Evolutionary conservation across 2,888 invertebrate genomes (phyloP).

Genomic region (Drosophila multiciliata): DNA sequence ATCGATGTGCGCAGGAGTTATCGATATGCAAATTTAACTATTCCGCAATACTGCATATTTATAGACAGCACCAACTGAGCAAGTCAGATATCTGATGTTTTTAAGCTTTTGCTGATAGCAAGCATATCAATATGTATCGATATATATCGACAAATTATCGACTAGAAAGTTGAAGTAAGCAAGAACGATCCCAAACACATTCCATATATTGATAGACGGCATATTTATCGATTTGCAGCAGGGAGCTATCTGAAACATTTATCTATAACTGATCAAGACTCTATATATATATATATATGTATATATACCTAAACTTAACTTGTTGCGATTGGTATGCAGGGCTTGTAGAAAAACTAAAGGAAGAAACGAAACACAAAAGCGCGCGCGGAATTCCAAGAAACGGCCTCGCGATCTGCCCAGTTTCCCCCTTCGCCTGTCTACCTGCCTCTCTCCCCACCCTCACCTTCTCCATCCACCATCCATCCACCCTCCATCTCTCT

Average conservation of each 20-base stretch:
- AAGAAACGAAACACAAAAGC: conserved; percentile 67
- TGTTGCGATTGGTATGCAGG: background rate
- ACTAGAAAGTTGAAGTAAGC: background rate
- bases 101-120: background rate
- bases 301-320: background rate
- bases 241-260: background rate
- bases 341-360: conserved; percentile 3
- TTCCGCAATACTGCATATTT: background rate
- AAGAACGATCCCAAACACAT: background rate
- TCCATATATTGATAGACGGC: background rate
- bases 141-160: background rate
- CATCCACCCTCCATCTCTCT: too few relatives aligned
- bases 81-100: background rate
- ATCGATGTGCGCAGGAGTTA: background rate
- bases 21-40: background rate
- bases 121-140: background rate
- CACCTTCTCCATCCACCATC: too few relatives aligned
- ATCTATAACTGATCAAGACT: background rate
- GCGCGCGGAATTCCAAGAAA: conserved; percentile 74
- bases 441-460: background rate
- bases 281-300: background rate
- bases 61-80: background rate
- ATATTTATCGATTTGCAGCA: background rate
- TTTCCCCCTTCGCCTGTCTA: conserved; percentile 1
- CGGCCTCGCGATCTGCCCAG: conserved; percentile 68